Conservation (phyloP, 2,113 vertebrate species). For the Numida meleagris region DNA sequence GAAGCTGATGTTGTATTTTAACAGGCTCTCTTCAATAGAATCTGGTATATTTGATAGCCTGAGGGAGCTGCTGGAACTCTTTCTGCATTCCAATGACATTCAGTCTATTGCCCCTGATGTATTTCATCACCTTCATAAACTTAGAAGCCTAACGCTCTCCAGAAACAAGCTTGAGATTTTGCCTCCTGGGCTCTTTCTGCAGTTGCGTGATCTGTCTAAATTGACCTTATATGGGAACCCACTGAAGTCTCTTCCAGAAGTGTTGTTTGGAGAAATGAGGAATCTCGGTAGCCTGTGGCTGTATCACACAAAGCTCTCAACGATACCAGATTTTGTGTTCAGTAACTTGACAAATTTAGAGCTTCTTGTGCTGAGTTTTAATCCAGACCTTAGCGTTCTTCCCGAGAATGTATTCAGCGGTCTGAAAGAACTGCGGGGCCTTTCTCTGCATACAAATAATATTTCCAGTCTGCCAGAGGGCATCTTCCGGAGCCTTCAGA, state of each 20-base stretch:
- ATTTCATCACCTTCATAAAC: slow-evolving; percentile 79
- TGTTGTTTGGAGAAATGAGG: slow-evolving; percentile 87
- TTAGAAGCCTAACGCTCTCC: slow-evolving; percentile 77
- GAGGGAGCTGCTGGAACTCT: slow-evolving; percentile 78
- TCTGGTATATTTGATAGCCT: slow-evolving; percentile 77
- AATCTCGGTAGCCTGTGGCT: slow-evolving; percentile 82
- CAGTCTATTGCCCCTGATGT: slow-evolving; percentile 72
- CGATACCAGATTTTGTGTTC: slow-evolving; percentile 84
- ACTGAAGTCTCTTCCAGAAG: slow-evolving; percentile 78
- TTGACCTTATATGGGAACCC: slow-evolving; percentile 87
- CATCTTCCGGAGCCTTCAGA: slow-evolving; percentile 77
- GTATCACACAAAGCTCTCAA: slow-evolving; percentile 81
- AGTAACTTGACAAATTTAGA: slow-evolving; percentile 84
- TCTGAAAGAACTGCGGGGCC: slow-evolving; percentile 76
- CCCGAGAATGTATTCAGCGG: slow-evolving; percentile 81
- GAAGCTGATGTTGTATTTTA: slow-evolving; percentile 78
- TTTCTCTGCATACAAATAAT: slow-evolving; percentile 79
- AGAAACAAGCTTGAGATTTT: slow-evolving; percentile 79
- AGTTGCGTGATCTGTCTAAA: slow-evolving; percentile 73
- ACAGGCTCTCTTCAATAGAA: slow-evolving; percentile 77
- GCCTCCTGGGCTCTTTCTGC: slow-evolving; percentile 83
- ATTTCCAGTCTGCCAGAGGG: slow-evolving; percentile 77
- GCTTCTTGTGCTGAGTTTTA: slow-evolving; percentile 78
- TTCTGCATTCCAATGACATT: slow-evolving; percentile 81
- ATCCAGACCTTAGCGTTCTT: slow-evolving; percentile 75